phyloP scores from a whole-genome alignment of 2,797 vertebrate genomes.

The Lutjanus argentimaculatus region DNA sequence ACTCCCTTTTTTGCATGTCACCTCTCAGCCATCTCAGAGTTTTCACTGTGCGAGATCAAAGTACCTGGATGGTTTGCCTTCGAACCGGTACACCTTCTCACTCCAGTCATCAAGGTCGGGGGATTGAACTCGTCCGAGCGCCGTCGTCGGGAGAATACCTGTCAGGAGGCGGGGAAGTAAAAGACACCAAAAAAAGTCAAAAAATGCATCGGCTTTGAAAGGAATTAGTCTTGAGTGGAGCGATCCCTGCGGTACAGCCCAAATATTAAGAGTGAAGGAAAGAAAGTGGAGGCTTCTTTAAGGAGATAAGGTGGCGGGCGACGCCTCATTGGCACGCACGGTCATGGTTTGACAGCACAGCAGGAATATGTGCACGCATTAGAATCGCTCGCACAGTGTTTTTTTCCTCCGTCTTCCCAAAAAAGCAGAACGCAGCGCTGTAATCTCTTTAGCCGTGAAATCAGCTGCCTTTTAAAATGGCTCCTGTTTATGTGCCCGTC shows the following conservation, averaged over 20 bases:
- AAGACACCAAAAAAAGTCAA: slow-evolving; percentile 56
- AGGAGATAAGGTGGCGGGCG: slow-evolving; percentile 64
- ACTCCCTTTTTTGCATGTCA: slow-evolving; percentile 15
- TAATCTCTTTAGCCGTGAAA: slow-evolving; percentile 86
- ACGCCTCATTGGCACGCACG: slow-evolving; percentile 64
- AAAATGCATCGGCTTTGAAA: slow-evolving; percentile 51
- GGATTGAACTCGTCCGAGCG: slow-evolving; percentile 89
- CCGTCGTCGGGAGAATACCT: slow-evolving; percentile 88
- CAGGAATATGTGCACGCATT: slow-evolving; percentile 65
- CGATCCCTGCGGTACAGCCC: slow-evolving; percentile 36
- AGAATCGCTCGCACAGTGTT: slow-evolving; percentile 53
- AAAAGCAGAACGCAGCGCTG: slow-evolving; percentile 71
- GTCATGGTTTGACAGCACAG: slow-evolving; percentile 73
- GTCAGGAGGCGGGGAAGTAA: slow-evolving; percentile 58
- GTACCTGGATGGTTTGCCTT: slow-evolving; percentile 91
- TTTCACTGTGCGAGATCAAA: slow-evolving; percentile 63
- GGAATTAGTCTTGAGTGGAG: slow-evolving; percentile 47
- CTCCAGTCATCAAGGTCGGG: slow-evolving; percentile 94
- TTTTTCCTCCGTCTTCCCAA: slow-evolving; percentile 21
- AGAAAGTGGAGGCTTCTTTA: slow-evolving; percentile 55
- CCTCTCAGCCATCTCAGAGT: slow-evolving; percentile 17
- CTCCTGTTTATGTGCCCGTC: slow-evolving; percentile 79
- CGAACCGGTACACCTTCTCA: slow-evolving; percentile 89
- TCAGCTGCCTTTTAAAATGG: slow-evolving; percentile 76
- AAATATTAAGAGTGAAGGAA: slow-evolving; percentile 56